Evolutionary conservation across 2,888 invertebrate genomes (phyloP), one percentile per base, ranked within the genome.

Genomic region (Dasypolia templi): DNA sequence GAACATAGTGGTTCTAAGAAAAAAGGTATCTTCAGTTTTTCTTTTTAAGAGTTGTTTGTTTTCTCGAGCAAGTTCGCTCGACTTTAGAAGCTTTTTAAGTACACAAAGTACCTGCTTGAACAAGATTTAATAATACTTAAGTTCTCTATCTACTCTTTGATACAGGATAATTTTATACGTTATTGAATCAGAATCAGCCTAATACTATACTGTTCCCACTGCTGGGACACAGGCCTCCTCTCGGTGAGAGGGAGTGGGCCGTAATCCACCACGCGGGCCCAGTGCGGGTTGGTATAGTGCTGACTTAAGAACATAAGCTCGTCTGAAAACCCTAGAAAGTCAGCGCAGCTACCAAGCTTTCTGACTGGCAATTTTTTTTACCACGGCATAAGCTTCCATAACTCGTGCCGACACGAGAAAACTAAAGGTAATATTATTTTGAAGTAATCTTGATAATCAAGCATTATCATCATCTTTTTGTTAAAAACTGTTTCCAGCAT

Each of bases 71-170:
- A 70, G 53, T 51, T 77, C 29, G 19, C 44, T 77, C 22, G 55
- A 46, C 67, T 83, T 51, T 12, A 65, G 51, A 22, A 58, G 62
- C 14, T 59, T 55, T 69, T 66, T 14, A 35, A 79, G 67, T 63
- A 66, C 17, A 63, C 22, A 29, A 66, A 63, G 53, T 59, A 55
- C 12, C 58, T 66, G 14, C 51, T 72, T 46, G 39, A 44, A 55
- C 49, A 39, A 29, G 53, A 58, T 63, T 53, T 49, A 76, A 70
- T 66, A 70, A 63, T 53, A 69, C 3, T 14, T 29, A 9, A 0
- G 26, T 61, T 49, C 4, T 42, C 61, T 49, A 11, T 32, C 17
- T 22, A 19, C 17, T n/a, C 32, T 9, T 55, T 64, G 6, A 17
- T n/a, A 32, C 3, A 51, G 12, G 29, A 32, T 46, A n/a, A 14